Conservation (phyloP, 2,113 vertebrate species). For the Arizona elegans region DNA sequence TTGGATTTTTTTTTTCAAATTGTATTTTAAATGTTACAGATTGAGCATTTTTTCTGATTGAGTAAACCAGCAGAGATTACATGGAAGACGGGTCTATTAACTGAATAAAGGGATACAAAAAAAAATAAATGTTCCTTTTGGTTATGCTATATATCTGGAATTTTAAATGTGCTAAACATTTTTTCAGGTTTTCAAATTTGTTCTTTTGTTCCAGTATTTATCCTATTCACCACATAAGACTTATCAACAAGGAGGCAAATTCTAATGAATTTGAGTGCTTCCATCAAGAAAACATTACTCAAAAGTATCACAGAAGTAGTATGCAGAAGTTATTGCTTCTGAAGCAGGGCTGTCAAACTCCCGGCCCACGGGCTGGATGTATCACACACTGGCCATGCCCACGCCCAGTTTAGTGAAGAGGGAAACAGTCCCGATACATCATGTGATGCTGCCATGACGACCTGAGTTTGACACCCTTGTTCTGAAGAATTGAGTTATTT, state of each 20-base stretch:
- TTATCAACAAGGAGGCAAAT: not conserved
- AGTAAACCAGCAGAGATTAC: not conserved
- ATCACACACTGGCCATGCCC: no score
- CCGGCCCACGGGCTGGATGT: no score
- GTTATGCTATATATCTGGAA: not conserved
- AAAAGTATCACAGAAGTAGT: not conserved
- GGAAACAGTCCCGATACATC: no score
- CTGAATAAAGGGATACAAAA: not conserved
- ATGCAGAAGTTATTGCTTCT: not conserved
- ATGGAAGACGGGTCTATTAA: not conserved
- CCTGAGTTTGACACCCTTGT: no score
- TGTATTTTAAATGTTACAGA: not conserved
- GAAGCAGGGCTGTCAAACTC: not conserved
- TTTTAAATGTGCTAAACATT: constrained; percentile 15
- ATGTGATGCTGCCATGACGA: no score
- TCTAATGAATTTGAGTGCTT: not conserved
- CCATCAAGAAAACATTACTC: not conserved
- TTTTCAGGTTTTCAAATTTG: constrained; percentile 12
- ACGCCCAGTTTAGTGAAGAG: no score
- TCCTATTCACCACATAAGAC: not conserved
- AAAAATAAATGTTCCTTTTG: not conserved
- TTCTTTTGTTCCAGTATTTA: constrained; percentile 3
- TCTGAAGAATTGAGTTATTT: not conserved
- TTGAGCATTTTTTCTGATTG: not conserved
- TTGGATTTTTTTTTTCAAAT: not conserved